These are phyloP conservation scores for Drosophila neotestacea DNA, from an alignment of 2,888 invertebrate species.

Conservation along the genomic window DNA sequence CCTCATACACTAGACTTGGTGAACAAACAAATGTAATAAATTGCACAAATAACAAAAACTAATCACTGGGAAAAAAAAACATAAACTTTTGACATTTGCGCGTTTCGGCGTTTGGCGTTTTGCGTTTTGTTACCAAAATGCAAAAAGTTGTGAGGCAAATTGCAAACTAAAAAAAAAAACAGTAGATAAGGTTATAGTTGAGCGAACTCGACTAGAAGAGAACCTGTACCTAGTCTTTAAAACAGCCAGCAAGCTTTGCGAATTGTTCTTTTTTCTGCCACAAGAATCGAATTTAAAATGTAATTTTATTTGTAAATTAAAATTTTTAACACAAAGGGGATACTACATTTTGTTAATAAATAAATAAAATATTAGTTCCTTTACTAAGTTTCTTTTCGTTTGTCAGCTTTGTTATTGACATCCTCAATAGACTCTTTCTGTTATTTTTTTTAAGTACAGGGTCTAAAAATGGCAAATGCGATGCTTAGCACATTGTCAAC, in stretches of 20 bases:
- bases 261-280: too few relatives aligned
- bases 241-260: too few relatives aligned
- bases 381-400: too few relatives aligned
- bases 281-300: too few relatives aligned
- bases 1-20: constrained; percentile 2
- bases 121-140: constrained; percentile 33
- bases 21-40: constrained; percentile 30
- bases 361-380: too few relatives aligned
- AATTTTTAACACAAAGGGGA: not conserved
- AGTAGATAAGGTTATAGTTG: not conserved
- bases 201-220: too few relatives aligned
- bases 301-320: too few relatives aligned
- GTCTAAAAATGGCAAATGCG: constrained; percentile 34
- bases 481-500: constrained; percentile 65
- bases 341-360: too few relatives aligned
- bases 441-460: too few relatives aligned
- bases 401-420: too few relatives aligned
- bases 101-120: constrained; percentile 18
- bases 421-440: too few relatives aligned
- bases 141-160: constrained; percentile 50
- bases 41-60: constrained; percentile 49
- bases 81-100: constrained; percentile 37
- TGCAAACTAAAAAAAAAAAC: constrained; percentile 23
- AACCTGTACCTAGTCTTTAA: too few relatives aligned
- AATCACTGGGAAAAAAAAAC: constrained; percentile 36